Conservation (phyloP, 1,140 invertebrate species). For the Dufourea novaeangliae region DNA sequence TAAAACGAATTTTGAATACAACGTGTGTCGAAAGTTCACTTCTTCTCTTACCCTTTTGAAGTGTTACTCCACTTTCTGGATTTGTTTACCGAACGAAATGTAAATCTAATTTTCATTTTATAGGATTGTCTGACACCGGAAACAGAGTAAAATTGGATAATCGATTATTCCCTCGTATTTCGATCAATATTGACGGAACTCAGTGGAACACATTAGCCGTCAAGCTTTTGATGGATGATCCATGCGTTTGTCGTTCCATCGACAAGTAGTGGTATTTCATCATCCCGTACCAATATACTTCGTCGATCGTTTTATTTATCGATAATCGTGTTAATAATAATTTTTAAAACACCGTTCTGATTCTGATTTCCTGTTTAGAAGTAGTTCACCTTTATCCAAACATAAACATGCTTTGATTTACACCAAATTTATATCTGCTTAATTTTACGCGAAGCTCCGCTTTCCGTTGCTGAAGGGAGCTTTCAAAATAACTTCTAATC, state of each 20-base stretch:
- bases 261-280: background rate
- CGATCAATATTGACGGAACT: slow-evolving; percentile 8
- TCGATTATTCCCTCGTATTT: slow-evolving; percentile 5
- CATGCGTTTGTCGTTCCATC: background rate
- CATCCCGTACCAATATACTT: background rate
- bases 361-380: too few species aligned
- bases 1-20: slow-evolving; percentile 69
- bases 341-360: too few species aligned
- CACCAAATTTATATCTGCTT: background rate
- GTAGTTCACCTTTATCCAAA: background rate
- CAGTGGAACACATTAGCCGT: background rate
- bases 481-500: background rate
- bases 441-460: background rate
- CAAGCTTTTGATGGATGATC: slow-evolving; percentile 28
- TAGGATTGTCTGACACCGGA: background rate
- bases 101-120: too few species aligned
- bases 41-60: slow-evolving; percentile 1
- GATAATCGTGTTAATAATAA: background rate
- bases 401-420: background rate
- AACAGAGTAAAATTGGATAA: background rate
- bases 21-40: background rate
- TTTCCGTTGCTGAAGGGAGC: too few species aligned
- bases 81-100: too few species aligned
- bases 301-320: background rate
- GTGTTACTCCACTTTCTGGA: background rate